phyloP scores from a whole-genome alignment of 2,113 vertebrate genomes.

The Piprites chloris region DNA sequence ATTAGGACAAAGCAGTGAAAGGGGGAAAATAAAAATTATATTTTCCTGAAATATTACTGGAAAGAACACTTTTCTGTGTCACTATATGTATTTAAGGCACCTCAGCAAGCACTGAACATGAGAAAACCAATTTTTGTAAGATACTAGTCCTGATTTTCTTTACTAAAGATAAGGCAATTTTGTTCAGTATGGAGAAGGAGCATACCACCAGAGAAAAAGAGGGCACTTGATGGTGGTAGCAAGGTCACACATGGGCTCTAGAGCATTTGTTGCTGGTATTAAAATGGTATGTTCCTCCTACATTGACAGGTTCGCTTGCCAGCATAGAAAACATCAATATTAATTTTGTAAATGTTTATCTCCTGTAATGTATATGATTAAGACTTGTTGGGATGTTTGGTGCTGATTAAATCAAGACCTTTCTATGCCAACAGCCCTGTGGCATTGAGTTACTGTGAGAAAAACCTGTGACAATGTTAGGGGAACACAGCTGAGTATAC shows the following conservation, averaged over 20 bases:
- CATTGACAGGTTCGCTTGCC: slow-evolving; percentile 3
- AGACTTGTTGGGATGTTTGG: slow-evolving; percentile 36
- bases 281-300: not conserved
- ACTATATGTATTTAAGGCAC: not conserved
- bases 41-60: not conserved
- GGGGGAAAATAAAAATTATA: not conserved
- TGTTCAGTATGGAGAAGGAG: not conserved
- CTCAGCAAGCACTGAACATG: not conserved
- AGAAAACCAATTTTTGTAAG: not conserved
- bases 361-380: slow-evolving; percentile 48
- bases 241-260: not conserved
- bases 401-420: slow-evolving; percentile 37
- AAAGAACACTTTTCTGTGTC: not conserved
- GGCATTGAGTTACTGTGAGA: slow-evolving; percentile 18
- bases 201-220: not conserved
- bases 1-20: not conserved
- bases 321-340: slow-evolving; percentile 26
- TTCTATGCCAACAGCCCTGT: slow-evolving; percentile 27
- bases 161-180: not conserved
- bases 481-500: not conserved
- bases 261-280: slow-evolving; percentile 34
- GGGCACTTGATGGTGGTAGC: not conserved
- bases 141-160: not conserved
- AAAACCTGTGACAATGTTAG: not conserved
- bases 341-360: slow-evolving; percentile 53